These are phyloP conservation scores for Leuciscus waleckii DNA, from an alignment of 2,797 vertebrate genomes.

Conservation along the genomic window DNA sequence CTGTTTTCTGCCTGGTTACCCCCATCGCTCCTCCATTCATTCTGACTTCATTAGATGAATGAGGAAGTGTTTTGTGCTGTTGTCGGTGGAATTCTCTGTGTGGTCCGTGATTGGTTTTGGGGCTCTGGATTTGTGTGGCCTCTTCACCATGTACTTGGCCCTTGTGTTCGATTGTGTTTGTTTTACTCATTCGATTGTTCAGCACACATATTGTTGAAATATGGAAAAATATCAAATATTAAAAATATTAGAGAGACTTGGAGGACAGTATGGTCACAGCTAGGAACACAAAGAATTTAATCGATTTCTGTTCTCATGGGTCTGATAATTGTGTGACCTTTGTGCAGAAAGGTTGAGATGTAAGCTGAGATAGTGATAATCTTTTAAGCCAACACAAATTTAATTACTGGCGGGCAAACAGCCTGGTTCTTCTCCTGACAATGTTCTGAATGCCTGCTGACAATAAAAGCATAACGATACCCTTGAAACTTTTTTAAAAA, in stretches of 20 bases:
- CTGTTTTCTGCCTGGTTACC: constrained; percentile 39
- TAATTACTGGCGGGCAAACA: constrained; percentile 74
- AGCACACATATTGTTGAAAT: not conserved
- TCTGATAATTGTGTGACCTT: constrained; percentile 64
- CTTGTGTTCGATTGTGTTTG: not conserved
- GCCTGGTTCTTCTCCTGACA: constrained; percentile 48
- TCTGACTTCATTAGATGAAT: constrained; percentile 60
- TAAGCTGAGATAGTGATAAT: constrained; percentile 76
- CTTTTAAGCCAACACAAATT: constrained; percentile 75
- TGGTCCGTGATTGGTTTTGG: constrained; percentile 34
- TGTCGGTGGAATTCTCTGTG: constrained; percentile 53
- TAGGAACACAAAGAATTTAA: constrained; percentile 4
- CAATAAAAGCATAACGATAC: constrained; percentile 49
- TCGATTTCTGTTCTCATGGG: constrained; percentile 44
- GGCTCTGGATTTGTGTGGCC: constrained; percentile 18
- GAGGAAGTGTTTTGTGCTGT: constrained; percentile 55
- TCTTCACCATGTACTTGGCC: constrained; percentile 8
- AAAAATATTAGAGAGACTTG: not conserved
- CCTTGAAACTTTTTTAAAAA: constrained; percentile 56
- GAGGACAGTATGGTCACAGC: not conserved
- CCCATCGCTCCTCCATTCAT: constrained; percentile 45
- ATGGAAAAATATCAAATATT: not conserved
- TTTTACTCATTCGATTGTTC: constrained; percentile 36
- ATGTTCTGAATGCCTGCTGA: constrained; percentile 62
- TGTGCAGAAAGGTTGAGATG: constrained; percentile 65